A percentile compares a stretch with the other conserved stretches of the same genome.
These are phyloP conservation scores for Crax fasciolata DNA, from an alignment of 2,797 vertebrate genomes.

Conservation along the genomic window DNA sequence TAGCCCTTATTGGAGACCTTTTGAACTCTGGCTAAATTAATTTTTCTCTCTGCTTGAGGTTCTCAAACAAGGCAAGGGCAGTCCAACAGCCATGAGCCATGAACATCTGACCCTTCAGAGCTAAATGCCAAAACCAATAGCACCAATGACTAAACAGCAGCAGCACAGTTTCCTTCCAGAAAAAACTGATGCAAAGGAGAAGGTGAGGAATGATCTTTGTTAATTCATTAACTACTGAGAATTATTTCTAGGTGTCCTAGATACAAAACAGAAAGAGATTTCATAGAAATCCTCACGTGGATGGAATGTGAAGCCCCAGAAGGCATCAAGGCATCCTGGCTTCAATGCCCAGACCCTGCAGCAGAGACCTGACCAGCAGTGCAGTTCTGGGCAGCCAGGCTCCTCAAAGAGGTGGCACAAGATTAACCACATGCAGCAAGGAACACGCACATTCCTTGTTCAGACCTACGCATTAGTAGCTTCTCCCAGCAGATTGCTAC, in stretches of 20 bases:
- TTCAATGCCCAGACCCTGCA: neutral
- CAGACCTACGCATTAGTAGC: neutral
- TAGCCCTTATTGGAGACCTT: conserved; percentile 3
- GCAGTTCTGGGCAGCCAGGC: neutral
- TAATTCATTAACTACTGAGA: neutral
- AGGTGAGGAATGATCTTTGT: neutral
- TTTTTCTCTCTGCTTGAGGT: conserved; percentile 38
- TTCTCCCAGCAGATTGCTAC: neutral
- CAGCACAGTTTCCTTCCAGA: neutral
- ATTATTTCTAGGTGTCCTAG: neutral
- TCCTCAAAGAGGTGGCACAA: neutral
- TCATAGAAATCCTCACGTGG: neutral
- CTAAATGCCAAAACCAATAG: neutral
- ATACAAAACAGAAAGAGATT: neutral
- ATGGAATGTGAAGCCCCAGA: neutral
- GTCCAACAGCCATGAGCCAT: neutral
- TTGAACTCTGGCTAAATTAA: conserved; percentile 57
- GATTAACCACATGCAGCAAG: neutral
- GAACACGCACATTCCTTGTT: neutral
- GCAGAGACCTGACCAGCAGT: neutral
- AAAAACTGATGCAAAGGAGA: neutral
- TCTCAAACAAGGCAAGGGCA: neutral
- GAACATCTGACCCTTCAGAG: neutral
- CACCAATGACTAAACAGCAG: neutral
- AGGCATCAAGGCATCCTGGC: neutral